Evolutionary conservation across 2,888 invertebrate genomes (phyloP), one percentile per base, ranked within the genome.

Genomic region (Pyrrhia umbra): DNA sequence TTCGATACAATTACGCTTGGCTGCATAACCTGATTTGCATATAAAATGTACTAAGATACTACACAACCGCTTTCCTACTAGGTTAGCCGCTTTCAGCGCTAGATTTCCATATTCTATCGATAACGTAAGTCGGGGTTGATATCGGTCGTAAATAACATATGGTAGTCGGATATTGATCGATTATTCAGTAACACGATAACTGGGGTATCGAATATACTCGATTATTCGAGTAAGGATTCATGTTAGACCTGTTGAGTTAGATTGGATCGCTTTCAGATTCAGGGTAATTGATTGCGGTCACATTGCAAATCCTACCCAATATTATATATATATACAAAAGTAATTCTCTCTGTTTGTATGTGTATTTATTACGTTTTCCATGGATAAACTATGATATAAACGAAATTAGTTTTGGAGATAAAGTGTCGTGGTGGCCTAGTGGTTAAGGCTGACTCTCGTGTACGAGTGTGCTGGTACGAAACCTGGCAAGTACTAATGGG

Each of bases 21-120:
- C 60, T 60, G 73, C 45, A 54, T 54, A 51, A 45, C 23, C 21
- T 46, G 68, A 60, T 70, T 70, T 70, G 40, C 68, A 70, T 69
- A 67, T 52, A 70, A 60, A 67, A 59, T 43, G 47, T 73, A 30
- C 30, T 40, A 68, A 39, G 52, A 59, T 43, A 34, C 25, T 45
- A 30, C 21, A 67, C 47, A 40, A 43, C 51, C 30, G 73, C 18
- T 34, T 59, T 34, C n/a, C 10, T 37, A 40, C 37, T 66, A 45
- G 47, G 52, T 73, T 67, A 54, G 67, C 60, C 49, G 60, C 21
- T 72, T 52, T 40, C 18, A 40, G 49, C 13, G 68, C 49, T 60
- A 37, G 34, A 67, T 69, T 73, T 46, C 34, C 68, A 73, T 73
- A 40, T 54, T 15, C 18, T 6, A 13, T 1, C 23, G 42, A 59